Evolutionary conservation across 2,888 invertebrate species (phyloP).

Genomic region (Glyphotaelius pellucidus): DNA sequence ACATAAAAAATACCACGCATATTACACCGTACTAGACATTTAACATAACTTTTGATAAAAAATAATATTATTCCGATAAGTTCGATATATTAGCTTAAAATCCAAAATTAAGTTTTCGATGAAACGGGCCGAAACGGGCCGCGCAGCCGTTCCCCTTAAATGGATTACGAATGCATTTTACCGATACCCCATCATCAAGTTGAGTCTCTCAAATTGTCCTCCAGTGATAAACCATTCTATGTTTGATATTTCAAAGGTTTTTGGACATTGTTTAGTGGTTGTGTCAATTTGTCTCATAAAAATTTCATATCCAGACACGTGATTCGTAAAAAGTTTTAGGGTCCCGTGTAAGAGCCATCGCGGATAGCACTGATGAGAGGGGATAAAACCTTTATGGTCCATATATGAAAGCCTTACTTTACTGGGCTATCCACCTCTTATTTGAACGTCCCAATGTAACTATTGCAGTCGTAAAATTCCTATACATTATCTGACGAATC

Average conservation of each 20-base stretch:
- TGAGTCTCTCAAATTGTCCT: neutral
- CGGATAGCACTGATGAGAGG: constrained; percentile 32
- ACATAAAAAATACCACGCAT: too few relatives aligned
- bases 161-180: too few relatives aligned
- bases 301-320: constrained; percentile 36
- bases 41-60: too few relatives aligned
- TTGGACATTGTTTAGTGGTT: neutral
- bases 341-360: neutral
- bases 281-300: constrained; percentile 22
- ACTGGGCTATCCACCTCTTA: neutral
- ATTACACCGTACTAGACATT: too few relatives aligned
- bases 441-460: constrained; percentile 32
- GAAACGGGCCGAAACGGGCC: too few relatives aligned
- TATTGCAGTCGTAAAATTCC: constrained; percentile 25
- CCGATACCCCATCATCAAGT: neutral
- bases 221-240: neutral
- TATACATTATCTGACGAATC: constrained; percentile 19
- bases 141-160: too few relatives aligned
- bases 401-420: constrained; percentile 13
- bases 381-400: constrained; percentile 38
- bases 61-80: too few relatives aligned
- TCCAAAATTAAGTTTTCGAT: too few relatives aligned
- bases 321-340: constrained; percentile 38
- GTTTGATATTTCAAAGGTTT: neutral
- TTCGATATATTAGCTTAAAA: too few relatives aligned